phyloP scores from a whole-genome alignment of 1,140 invertebrate genomes.

The Bursaphelenchus mucronatus region DNA sequence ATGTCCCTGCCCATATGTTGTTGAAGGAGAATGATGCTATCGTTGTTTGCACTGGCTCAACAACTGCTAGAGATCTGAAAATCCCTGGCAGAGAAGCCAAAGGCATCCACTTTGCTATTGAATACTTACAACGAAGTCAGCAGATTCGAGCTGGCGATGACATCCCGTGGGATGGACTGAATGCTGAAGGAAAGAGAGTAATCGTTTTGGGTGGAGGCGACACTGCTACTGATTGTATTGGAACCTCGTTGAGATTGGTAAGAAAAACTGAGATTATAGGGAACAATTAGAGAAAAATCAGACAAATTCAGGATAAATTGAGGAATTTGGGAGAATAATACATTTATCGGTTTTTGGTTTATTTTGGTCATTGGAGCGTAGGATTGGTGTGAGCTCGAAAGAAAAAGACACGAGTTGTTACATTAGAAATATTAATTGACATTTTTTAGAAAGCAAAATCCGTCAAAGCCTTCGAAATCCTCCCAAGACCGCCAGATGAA shows the following conservation, averaged over 20 bases:
- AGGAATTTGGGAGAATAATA: no score
- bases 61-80: slow-evolving; percentile 82
- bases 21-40: slow-evolving; percentile 77
- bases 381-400: background rate
- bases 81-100: slow-evolving; percentile 73
- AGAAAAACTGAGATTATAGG: slow-evolving; percentile 23
- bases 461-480: slow-evolving; percentile 93
- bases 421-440: slow-evolving; percentile 11
- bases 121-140: slow-evolving; percentile 93
- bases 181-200: slow-evolving; percentile 88
- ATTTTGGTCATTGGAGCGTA: background rate
- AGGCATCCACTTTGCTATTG: slow-evolving; percentile 95
- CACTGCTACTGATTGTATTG: slow-evolving; percentile 99
- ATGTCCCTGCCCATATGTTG: slow-evolving; percentile 74
- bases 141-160: slow-evolving; percentile 80
- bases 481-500: slow-evolving; percentile 78
- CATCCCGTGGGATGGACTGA: slow-evolving; percentile 66
- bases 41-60: slow-evolving; percentile 83
- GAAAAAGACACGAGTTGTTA: background rate
- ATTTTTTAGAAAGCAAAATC: slow-evolving; percentile 76
- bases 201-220: slow-evolving; percentile 96
- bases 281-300: background rate
- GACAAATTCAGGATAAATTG: background rate
- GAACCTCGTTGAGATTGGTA: slow-evolving; percentile 85
- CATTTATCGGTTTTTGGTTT: background rate